Evolutionary conservation across 2,113 vertebrate genomes (phyloP), one percentile per base, ranked within the genome.

Genomic region (Cyphomyrus plagiostoma): DNA sequence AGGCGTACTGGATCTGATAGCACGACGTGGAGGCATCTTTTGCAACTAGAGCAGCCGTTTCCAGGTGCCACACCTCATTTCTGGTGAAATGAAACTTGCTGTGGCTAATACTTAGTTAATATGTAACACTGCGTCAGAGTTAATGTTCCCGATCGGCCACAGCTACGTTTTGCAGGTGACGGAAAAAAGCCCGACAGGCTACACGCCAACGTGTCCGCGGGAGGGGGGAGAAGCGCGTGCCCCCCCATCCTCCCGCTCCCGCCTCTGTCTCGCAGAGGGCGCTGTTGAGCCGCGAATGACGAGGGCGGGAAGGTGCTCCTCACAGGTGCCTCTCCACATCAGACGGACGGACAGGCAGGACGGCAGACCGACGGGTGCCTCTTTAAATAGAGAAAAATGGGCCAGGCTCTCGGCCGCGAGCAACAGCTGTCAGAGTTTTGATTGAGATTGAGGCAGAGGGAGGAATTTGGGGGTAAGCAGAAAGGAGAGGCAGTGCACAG

Each of bases 251-350:
- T 74, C 30, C 30, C 13, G 3, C 13, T 74, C 13, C 13, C 39
- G 26, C 70, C 74, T 80, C 19, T 1, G 3, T 89, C 93, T 94
- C 91, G 92, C 92, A 95, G 95, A 95, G 94, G 95, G 95, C 93
- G 95, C 95, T 95, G 90, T 96, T 94, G 95, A 93, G 88, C 94
- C 92, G 85, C 62, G 92, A 93, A 95, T 93, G 90, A 91, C 62
- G 89, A 84, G 86, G 85, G 83, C 45, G 7, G 46, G 83, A 26
- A 50, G 19, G 46, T n/a, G 46, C 15, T 48, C 23, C 10, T 80
- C 82, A 53, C 87, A 88, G 92, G 80, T 52, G 80, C 35, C 90
- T 19, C 45, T 19, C 45, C 19, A n/a, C 23, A 26, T 35, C 56
- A 53, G 52, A 0, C 53, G 6, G 53, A 6, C 13, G 21, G 53